Evolutionary conservation across 1,140 invertebrate species (phyloP), one percentile per base, ranked within the genome.

Genomic region (Zeugodacus cucurbitae): DNA sequence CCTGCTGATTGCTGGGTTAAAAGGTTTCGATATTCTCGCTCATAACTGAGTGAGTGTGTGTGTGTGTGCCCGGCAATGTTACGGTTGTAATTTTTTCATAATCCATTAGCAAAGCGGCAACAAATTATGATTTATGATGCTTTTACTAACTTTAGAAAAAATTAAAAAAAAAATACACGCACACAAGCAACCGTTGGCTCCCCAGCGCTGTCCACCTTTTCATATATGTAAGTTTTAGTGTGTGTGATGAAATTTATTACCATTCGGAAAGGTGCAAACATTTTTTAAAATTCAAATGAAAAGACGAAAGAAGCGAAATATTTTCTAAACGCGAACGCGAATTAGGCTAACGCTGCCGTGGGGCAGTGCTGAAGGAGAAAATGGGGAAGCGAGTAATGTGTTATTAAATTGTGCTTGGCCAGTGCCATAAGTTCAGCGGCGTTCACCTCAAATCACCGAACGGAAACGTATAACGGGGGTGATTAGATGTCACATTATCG

Each of bases 401-500:
- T 32, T 32, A 74, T 10, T 74, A 37, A 74, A 22, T 74, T 74
- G 67, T 37, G 32, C 14, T 14, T 5, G 34, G 32, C 34, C 67
- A 74, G 67, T 74, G 14, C 14, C 67, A 32, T 7, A 67, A 17
- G 29, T 67, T 29, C 32, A 37, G 7, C 17, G 32, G 17, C 17
- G 8, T 22, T 37, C 34, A 17, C 29, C 64, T 3, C 14, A 22
- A 37, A 74, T 20, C 32, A 34, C 20, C 22, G 4, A 22, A 4
- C 34, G 64, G 64, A 32, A 41, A 22, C 67, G 5, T 22, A 74
- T n/a, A 32, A n/a, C 67, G 22, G 67, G 34, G 17, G 67, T 14
- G 67, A 74, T 74, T 74, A 74, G 67, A 74, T 74, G 67, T 74
- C 67, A 74, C 20, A 74, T 74, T 74, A 74, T 74, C 67, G 34